These are phyloP conservation scores for Nematolebias whitei DNA, from an alignment of 2,113 vertebrate genomes.

Conservation along the genomic window DNA sequence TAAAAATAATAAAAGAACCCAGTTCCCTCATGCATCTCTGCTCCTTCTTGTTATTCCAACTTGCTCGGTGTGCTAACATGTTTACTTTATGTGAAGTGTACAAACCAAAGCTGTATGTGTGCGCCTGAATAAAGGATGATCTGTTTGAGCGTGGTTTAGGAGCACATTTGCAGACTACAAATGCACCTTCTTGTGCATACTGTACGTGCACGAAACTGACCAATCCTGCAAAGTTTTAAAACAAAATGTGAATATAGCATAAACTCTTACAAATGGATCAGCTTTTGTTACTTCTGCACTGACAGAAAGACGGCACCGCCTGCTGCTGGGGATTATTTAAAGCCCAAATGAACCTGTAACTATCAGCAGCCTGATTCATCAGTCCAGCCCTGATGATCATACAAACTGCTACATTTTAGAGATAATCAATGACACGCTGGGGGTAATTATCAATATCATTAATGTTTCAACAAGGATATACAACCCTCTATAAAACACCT, in stretches of 20 bases:
- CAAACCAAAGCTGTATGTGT: slow-evolving; percentile 17
- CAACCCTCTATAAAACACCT: slow-evolving; percentile 40
- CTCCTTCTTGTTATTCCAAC: slow-evolving; percentile 38
- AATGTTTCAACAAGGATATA: slow-evolving; percentile 52
- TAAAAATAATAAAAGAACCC: background rate
- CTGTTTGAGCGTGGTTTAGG: slow-evolving; percentile 18
- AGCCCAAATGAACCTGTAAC: slow-evolving; percentile 45
- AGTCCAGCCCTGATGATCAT: slow-evolving; percentile 32
- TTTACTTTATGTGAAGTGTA: slow-evolving; percentile 31
- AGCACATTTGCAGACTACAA: background rate
- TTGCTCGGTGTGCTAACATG: slow-evolving; percentile 29
- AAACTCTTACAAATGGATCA: too few relatives aligned
- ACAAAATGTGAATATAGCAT: too few relatives aligned
- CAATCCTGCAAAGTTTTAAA: too few relatives aligned
- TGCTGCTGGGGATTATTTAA: slow-evolving; percentile 31
- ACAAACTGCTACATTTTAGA: slow-evolving; percentile 46
- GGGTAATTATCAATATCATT: slow-evolving; percentile 64
- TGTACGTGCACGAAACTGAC: background rate
- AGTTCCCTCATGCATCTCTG: background rate
- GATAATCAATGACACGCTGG: slow-evolving; percentile 59
- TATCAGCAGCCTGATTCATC: slow-evolving; percentile 50
- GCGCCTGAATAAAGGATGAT: slow-evolving; percentile 8
- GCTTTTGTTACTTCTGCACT: too few relatives aligned
- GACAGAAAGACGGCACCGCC: slow-evolving; percentile 8
- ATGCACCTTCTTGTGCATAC: slow-evolving; percentile 13